Evolutionary conservation across 2,888 invertebrate species (phyloP), one percentile per base, ranked within the genome.

Genomic region (Dasypogon diadema): DNA sequence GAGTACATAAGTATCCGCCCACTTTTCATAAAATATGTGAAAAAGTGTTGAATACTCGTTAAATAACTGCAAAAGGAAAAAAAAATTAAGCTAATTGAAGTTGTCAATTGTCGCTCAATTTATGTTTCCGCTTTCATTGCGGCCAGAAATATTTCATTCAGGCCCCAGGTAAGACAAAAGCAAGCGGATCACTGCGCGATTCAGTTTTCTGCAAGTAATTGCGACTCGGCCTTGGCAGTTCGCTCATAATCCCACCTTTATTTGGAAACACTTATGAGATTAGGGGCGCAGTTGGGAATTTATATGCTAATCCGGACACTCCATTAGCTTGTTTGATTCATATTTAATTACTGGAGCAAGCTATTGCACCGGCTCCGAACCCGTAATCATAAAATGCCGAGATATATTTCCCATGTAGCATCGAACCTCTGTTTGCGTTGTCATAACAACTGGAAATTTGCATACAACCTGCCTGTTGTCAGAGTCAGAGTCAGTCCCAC

Each of bases 401-500:
- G 42, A 42, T 42, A 42, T 42, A 42, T 42, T 12, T 42, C 42
- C 42, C 42, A 42, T 42, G 42, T 42, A 30, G 10, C 42, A 42
- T 42, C 18, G 34, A 58, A 22, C 14, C 58, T 6, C 10, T 60
- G 60, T 60, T 60, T 60, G 18, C 37, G 18, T 21, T 37, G 60
- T 34, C 42, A 42, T 6, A 60, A 60, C 37, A 60, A 18, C 37
- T 18, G 55, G 2, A 37, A 60, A 60, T 60, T 60, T 60, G 60
- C 60, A 60, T 60, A 60, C 37, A 18, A 16, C 18, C 16, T 30
- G 2, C 12, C n/a, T 24, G 30, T 16, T 14, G 26, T 16, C 30
- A 4, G 6, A 6, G 16, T 34, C 30, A 42, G 8, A 42, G 10
- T n/a, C 24, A 56, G 30, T 30, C 24, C 1, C 58, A 34, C 6